phyloP scores from a whole-genome alignment of 2,888 invertebrate species.

The Lacanobia oleracea region DNA sequence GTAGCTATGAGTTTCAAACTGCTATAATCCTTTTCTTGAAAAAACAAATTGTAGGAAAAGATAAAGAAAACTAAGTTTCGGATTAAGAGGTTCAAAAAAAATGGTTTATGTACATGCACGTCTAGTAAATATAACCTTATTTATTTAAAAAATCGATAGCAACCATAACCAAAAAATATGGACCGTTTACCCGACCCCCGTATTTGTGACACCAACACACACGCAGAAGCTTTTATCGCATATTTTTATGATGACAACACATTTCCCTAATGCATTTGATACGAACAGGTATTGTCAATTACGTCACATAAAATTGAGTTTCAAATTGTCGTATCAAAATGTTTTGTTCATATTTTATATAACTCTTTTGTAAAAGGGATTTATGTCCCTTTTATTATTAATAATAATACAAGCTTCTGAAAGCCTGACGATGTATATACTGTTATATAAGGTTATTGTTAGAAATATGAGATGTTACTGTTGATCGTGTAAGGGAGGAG shows the following conservation, averaged over 20 bases:
- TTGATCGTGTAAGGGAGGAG: background rate
- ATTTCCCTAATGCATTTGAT: conserved; percentile 59
- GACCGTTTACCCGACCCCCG: background rate
- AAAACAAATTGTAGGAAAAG: too few species aligned
- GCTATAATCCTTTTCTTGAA: too few species aligned
- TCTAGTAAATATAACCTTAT: too few species aligned
- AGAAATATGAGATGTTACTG: conserved; percentile 24
- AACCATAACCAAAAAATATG: background rate
- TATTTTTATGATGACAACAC: conserved; percentile 57
- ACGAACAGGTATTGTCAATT: conserved; percentile 61
- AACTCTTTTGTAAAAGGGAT: conserved; percentile 33
- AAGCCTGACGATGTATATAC: conserved; percentile 29
- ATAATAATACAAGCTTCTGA: conserved; percentile 40
- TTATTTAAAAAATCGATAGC: conserved; percentile 8
- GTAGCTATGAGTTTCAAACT: too few species aligned
- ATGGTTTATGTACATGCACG: too few species aligned
- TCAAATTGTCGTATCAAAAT: conserved; percentile 46
- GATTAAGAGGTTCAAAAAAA: too few species aligned
- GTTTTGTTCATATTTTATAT: conserved; percentile 49
- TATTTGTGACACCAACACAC: conserved; percentile 23
- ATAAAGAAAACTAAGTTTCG: too few species aligned
- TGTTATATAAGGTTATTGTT: conserved; percentile 41
- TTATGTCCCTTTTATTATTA: conserved; percentile 54
- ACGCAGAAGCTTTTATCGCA: conserved; percentile 49
- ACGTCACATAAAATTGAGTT: conserved; percentile 56